Base-by-base conservation (phyloP, 2,797 vertebrate genomes). In the Microchirus variegatus region DNA sequence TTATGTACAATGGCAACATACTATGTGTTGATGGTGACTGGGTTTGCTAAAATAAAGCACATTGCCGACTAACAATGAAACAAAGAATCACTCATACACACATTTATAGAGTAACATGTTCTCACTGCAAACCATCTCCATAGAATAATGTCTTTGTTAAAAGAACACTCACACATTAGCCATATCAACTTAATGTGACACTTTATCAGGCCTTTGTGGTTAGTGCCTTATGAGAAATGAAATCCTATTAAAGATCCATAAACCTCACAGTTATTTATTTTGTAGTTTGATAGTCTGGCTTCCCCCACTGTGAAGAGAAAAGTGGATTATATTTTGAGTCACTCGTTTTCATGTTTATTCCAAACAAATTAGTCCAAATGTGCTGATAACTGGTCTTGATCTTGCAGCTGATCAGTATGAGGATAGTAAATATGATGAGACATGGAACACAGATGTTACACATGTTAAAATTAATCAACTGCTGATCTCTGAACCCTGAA, bases 271-370 rank as follows among this genome's bases (percentile, higher is more conserved):
- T 60, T 53, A 55, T 69, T 89, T 79, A 80, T 87, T 62, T 70
- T 73, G 54, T 65, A 78, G 48, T 63, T 35, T 59, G 70, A 67
- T 70, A 86, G 63, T 56, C 66, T 75, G 70, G 70, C 76, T 68
- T 71, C 56, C 63, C 70, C 63, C 42, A 47, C 61, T 67, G 70
- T 41, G 57, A 49, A 74, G 70, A 74, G 76, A 56, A 83, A 86
- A 85, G 81, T 86, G 88, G 86, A 90, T 90, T 89, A 88, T 75
- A 55, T 51, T 26, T 78, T 77, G 68, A 78, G 73, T 75, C 51
- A 69, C 56, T 73, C 49, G 19, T 56, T 62, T 63, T 22, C 52
- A 49, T 64, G 64, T 55, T 65, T 80, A 60, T 51, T 72, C 53
- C 36, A 4, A 16, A 42, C 48, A 68, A 70, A 82, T 64, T 59